Conservation (phyloP, 2,797 vertebrate species). For the Galago senegalensis region DNA sequence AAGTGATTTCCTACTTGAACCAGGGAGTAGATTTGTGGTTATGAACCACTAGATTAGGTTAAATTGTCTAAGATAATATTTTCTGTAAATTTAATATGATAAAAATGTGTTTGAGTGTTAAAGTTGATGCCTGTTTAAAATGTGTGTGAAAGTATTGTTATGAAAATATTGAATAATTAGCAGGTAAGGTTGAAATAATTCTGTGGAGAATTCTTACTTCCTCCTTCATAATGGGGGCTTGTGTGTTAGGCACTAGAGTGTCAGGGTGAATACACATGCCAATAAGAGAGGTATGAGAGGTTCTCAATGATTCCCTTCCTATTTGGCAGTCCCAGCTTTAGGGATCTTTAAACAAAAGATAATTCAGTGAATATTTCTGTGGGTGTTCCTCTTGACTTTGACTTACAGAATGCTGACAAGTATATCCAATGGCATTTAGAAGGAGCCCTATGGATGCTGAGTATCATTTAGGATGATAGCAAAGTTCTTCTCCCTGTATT, state of each 20-base stretch:
- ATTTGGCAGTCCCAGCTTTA: background rate
- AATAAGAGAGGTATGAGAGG: background rate
- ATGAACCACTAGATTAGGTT: background rate
- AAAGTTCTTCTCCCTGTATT: slow-evolving; percentile 63
- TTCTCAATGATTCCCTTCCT: background rate
- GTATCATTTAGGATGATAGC: slow-evolving; percentile 74
- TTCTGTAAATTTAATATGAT: background rate
- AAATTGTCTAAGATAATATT: background rate
- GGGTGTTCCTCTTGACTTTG: slow-evolving; percentile 51
- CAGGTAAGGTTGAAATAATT: background rate
- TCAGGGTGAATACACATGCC: background rate
- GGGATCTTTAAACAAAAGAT: slow-evolving; percentile 20
- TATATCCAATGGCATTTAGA: slow-evolving; percentile 71
- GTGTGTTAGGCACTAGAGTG: background rate
- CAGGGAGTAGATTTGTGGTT: background rate
- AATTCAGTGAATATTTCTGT: slow-evolving; percentile 8
- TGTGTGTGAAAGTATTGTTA: background rate
- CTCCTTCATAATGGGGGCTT: background rate
- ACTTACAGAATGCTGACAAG: background rate
- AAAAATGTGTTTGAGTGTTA: background rate
- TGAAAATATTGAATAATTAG: background rate
- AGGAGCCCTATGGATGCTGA: slow-evolving; percentile 37
- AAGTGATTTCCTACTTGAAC: background rate
- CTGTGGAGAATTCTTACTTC: background rate
- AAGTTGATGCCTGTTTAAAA: background rate